A percentile compares a stretch with the other conserved stretches of the same genome.
phyloP scores from a whole-genome alignment of 2,888 invertebrate species.

The Dyspetes luteomarginatus region DNA sequence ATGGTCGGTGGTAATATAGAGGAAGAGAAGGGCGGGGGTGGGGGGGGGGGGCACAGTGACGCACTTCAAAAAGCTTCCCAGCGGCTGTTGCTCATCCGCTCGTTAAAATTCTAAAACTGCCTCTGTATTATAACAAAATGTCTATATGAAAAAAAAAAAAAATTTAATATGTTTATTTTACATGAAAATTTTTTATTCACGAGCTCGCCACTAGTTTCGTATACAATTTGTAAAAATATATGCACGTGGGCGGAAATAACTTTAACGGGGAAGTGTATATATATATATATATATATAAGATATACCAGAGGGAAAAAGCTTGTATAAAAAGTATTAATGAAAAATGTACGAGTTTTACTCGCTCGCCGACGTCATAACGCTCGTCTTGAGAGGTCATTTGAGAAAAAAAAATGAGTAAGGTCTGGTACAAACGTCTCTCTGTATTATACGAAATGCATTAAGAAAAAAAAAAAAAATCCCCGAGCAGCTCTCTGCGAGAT shows the following conservation, averaged over 20 bases:
- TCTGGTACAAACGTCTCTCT: background rate
- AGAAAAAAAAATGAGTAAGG: background rate
- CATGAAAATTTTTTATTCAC: background rate
- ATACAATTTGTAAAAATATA: too few relatives aligned
- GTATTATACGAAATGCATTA: constrained; percentile 29
- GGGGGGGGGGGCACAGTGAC: background rate
- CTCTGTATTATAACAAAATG: background rate
- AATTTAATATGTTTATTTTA: background rate
- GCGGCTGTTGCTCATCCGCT: constrained; percentile 8
- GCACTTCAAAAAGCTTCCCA: constrained; percentile 17
- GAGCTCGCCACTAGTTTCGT: background rate
- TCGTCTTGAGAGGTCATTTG: constrained; percentile 4
- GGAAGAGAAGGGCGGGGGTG: background rate
- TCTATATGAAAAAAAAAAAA: background rate
- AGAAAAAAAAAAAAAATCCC: constrained; percentile 46
- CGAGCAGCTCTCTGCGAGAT: constrained; percentile 9
- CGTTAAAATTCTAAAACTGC: constrained; percentile 17
- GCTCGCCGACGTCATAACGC: constrained; percentile 28
- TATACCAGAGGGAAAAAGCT: constrained; percentile 3
- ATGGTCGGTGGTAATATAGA: background rate
- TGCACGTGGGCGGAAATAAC: too few relatives aligned
- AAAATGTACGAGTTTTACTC: constrained; percentile 10
- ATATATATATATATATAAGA: constrained; percentile 8
- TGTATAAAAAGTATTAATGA: constrained; percentile 16
- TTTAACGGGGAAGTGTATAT: background rate